Conservation (phyloP, 2,113 vertebrate species). For the Tachysurus fulvidraco region DNA sequence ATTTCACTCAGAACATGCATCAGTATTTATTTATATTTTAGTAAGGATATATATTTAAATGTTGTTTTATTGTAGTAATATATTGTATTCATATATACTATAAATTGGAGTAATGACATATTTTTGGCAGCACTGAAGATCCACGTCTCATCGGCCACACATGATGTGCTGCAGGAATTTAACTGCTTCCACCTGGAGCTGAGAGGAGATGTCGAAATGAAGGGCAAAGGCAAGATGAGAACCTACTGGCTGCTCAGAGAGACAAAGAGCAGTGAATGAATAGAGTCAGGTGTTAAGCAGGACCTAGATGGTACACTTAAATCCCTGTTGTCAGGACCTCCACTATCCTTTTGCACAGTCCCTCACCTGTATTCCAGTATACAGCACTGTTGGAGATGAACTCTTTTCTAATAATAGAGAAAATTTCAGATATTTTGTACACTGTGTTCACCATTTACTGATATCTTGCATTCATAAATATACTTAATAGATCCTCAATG, state of each 20-base stretch:
- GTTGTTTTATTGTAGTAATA: too few species aligned
- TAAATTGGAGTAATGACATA: background rate
- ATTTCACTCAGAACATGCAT: background rate
- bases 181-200: conserved; percentile 85
- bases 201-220: conserved; percentile 86
- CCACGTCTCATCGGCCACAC: conserved; percentile 83
- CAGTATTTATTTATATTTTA: background rate
- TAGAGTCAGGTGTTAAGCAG: background rate
- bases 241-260: conserved; percentile 90
- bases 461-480: conserved; percentile 15
- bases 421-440: conserved; percentile 4
- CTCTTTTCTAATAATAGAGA: background rate
- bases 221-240: conserved; percentile 88
- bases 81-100: too few species aligned
- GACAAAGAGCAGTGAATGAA: conserved; percentile 45
- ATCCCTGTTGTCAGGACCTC: background rate
- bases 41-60: background rate
- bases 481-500: too few species aligned
- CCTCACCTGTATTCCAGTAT: background rate
- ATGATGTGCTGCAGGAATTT: conserved; percentile 81
- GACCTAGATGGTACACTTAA: background rate
- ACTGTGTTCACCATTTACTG: background rate
- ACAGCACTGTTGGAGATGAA: background rate
- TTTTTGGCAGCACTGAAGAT: conserved; percentile 83
- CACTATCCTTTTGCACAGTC: background rate